Conservation (phyloP, 2,797 vertebrate species). For the Xenentodon cancila region DNA sequence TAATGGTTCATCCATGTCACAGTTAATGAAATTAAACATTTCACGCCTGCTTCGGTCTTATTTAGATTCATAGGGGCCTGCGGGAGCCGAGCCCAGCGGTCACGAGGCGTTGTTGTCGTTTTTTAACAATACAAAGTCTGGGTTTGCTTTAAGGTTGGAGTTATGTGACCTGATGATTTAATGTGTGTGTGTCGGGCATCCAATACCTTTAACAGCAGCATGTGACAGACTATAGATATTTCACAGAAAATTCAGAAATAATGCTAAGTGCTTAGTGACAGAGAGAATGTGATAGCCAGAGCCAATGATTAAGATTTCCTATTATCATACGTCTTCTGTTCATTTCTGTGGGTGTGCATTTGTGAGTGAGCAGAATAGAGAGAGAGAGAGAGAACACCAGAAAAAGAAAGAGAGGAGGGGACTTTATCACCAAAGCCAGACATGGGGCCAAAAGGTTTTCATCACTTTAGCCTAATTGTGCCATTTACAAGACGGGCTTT, state of each 20-base stretch:
- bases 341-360: conserved; percentile 6
- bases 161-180: neutral
- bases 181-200: neutral
- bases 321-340: conserved; percentile 40
- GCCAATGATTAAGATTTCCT: conserved; percentile 37
- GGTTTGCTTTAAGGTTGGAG: neutral
- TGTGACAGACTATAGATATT: conserved; percentile 13
- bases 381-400: neutral
- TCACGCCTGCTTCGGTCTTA: no score
- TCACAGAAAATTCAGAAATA: conserved; percentile 21
- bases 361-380: neutral
- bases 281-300: conserved; percentile 13
- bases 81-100: no score
- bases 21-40: no score
- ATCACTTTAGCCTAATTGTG: conserved; percentile 53
- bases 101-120: no score
- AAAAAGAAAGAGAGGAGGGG: neutral
- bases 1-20: no score
- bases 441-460: conserved; percentile 50
- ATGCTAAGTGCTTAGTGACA: conserved; percentile 3
- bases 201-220: neutral
- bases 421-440: conserved; percentile 35
- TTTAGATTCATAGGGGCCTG: no score
- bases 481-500: conserved; percentile 50
- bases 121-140: neutral